Evolutionary conservation across 2,888 invertebrate genomes (phyloP), one percentile per base, ranked within the genome.

Genomic region (Drosophila nigricruria): DNA sequence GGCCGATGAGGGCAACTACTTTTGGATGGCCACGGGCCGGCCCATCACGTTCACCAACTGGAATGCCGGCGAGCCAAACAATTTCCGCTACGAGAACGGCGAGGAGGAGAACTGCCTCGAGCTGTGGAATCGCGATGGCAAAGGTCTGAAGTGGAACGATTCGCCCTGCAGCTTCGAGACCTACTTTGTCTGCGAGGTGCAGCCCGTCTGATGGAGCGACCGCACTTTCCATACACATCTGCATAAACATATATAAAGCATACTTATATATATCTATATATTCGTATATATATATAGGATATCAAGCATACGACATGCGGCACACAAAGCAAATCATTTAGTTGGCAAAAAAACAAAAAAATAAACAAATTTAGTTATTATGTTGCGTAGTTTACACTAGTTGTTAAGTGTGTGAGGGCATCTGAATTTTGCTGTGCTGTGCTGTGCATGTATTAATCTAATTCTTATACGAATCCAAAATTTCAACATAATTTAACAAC

Each of bases 31-130:
- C 14, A 97, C 96, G 68, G 97, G 97, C 4, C 94, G 96, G 70
- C 97, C 97, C 0, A 95, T 98, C 56, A 97, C 97, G 32, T 98
- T 97, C 93, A 97, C 97, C 81, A 97, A 97, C 93, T 97, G 97
- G 97, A 97, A 97, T 93, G 97, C 97, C 0, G 97, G 97, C 0
- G 98, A 98, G 91, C 98, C 98, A 1, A 98, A 98, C 93, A 98
- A 98, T 93, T 98, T 98, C 94, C 96, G 97, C 79, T 93, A 93
- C 66, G 98, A 98, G 92, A 97, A 97, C 91, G 97, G 97, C 8
- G 97, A 98, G 92, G 97, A 97, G 92, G 98, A 98, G 92, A 97
- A 98, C 93, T 98, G 98, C 85, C 92, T 98, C 75, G 98, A 98
- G 91, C 94, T 97, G 25, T 97, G 97, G 97, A 93, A 98, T 93